phyloP scores from a whole-genome alignment of 1,140 invertebrate genomes.

The Platyscapa corneri region DNA sequence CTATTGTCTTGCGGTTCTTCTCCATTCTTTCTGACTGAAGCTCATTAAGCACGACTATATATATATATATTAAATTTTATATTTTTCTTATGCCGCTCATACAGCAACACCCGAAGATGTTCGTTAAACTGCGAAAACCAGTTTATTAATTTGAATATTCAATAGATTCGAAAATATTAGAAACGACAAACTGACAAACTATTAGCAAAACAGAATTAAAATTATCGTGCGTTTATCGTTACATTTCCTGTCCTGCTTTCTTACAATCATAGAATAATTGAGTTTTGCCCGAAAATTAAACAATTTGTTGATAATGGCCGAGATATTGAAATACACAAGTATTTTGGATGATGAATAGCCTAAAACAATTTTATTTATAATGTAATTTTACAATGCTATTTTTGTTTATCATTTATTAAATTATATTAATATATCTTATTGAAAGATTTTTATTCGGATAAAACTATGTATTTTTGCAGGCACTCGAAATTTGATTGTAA shows the following conservation, averaged over 20 bases:
- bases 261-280: no score
- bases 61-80: conserved; percentile 6
- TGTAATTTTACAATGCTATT: no score
- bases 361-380: no score
- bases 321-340: no score
- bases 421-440: no score
- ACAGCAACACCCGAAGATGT: not conserved
- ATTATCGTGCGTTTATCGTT: not conserved
- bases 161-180: not conserved
- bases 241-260: not conserved
- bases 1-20: not conserved
- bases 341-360: no score
- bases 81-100: not conserved
- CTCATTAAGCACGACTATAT: not conserved
- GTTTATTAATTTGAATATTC: conserved; percentile 16
- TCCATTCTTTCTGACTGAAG: not conserved
- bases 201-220: not conserved
- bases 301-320: no score
- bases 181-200: not conserved
- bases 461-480: no score
- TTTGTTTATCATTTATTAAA: no score
- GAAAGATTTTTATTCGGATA: no score
- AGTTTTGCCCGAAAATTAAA: no score
- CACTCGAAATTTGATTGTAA: no score
- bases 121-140: not conserved